phyloP scores from a whole-genome alignment of 2,888 invertebrate species.

The Dryococelus australis region DNA sequence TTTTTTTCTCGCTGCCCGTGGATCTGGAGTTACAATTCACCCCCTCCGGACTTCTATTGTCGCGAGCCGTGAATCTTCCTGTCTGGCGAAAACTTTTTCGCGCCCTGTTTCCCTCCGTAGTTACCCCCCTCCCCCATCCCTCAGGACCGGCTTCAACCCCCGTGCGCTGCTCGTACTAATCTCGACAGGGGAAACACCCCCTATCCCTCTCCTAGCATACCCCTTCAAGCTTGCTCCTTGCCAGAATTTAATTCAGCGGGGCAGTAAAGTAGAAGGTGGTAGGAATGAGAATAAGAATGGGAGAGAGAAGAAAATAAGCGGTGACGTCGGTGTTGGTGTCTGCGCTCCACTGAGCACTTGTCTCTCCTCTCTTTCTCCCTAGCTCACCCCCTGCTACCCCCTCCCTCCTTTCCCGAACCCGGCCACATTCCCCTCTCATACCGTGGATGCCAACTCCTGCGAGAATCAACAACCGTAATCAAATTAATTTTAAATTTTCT shows the following conservation, averaged over 20 bases:
- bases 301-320: neutral
- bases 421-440: neutral
- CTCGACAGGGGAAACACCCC: neutral
- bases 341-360: neutral
- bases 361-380: neutral
- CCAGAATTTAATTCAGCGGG: conserved; percentile 16
- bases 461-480: conserved; percentile 46
- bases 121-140: too few species aligned
- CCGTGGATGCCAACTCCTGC: conserved; percentile 34
- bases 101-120: neutral
- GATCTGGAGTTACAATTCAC: neutral
- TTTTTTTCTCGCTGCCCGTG: neutral
- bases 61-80: neutral
- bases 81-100: neutral
- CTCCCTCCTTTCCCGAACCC: neutral
- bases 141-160: neutral
- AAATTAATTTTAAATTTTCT: conserved; percentile 46
- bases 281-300: conserved; percentile 1
- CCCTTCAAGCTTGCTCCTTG: neutral
- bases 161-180: neutral
- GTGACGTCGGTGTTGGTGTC: neutral
- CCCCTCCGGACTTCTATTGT: neutral
- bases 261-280: conserved; percentile 2
- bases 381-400: neutral
- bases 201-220: neutral